Evolutionary conservation across 1,140 invertebrate species (phyloP), one percentile per base, ranked within the genome.

Genomic region (Stratiolaelaps scimitus): DNA sequence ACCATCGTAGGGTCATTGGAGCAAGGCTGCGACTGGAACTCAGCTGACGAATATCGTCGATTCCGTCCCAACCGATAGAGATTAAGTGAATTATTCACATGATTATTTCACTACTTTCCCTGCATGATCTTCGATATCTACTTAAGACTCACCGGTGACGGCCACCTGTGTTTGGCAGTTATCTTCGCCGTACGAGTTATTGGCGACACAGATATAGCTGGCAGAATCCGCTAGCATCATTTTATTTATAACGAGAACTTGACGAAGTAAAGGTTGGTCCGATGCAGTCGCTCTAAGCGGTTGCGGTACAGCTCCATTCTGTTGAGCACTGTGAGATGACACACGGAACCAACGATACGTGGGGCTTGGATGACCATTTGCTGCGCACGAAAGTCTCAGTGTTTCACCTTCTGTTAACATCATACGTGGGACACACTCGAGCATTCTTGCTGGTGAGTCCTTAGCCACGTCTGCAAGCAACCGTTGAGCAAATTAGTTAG

Each of bases 181-280:
- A 26, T 60, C 53, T 34, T 60, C 53, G 2, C 53, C 53, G 53
- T 60, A 60, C 15, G 53, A 29, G 53, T 60, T 60, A 23, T 60
- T 60, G 13, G 53, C 53, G 15, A 34, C 34, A 23, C 53, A 60
- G 34, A 60, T 60, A 60, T 60, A 60, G 26, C 53, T 60, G 17
- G 26, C 53, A 10, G 53, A 29, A 26, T 60, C 53, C 15, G 53
- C 53, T 60, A 60, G 10, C 53, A 23, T 60, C 53, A 60, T 60
- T 34, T 60, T 60, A 34, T 60, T 60, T 15, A 60, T 60, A 29
- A 60, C 26, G 17, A 60, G 26, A 17, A 60, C 15, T 60, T 60
- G 26, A 26, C 17, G 53, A 60, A 15, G 53, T 15, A 26, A 60
- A 17, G 53, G 53, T 60, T 60, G 53, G 15, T 60, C 34, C 10